Conservation (phyloP, 2,888 invertebrate species). For the Folsomia manolachei region DNA sequence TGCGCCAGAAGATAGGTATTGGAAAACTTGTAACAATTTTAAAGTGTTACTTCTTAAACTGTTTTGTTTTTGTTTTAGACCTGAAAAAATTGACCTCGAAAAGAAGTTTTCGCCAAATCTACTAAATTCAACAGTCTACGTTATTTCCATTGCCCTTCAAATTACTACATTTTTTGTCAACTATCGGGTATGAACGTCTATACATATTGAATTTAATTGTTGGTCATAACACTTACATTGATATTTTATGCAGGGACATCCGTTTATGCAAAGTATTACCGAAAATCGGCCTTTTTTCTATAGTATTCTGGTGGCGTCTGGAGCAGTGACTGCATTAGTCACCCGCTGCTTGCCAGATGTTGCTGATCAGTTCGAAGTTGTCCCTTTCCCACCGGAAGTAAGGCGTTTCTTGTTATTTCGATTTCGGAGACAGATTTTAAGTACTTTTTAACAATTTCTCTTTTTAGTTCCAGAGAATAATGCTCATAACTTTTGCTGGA, state of each 20-base stretch:
- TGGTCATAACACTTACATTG: neutral
- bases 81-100: conserved; percentile 69
- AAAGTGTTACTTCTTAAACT: neutral
- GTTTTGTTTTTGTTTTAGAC: too few species aligned
- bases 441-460: conserved; percentile 29
- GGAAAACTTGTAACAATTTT: neutral
- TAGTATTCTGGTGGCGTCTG: conserved; percentile 79
- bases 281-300: conserved; percentile 91
- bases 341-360: conserved; percentile 81
- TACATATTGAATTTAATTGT: neutral
- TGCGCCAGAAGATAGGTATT: conserved; percentile 59
- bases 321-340: conserved; percentile 77
- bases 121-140: conserved; percentile 96
- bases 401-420: neutral
- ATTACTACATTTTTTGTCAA: conserved; percentile 98
- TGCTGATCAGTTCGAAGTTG: conserved; percentile 87
- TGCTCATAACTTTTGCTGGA: conserved; percentile 76
- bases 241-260: conserved; percentile 75
- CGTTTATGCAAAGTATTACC: conserved; percentile 94
- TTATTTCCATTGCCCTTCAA: conserved; percentile 95
- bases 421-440: neutral
- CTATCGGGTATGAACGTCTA: conserved; percentile 72
- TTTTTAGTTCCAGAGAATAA: conserved; percentile 81
- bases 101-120: conserved; percentile 87
- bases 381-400: conserved; percentile 88